Conservation (phyloP, 2,113 vertebrate genomes). For the Ptilonorhynchus violaceus region DNA sequence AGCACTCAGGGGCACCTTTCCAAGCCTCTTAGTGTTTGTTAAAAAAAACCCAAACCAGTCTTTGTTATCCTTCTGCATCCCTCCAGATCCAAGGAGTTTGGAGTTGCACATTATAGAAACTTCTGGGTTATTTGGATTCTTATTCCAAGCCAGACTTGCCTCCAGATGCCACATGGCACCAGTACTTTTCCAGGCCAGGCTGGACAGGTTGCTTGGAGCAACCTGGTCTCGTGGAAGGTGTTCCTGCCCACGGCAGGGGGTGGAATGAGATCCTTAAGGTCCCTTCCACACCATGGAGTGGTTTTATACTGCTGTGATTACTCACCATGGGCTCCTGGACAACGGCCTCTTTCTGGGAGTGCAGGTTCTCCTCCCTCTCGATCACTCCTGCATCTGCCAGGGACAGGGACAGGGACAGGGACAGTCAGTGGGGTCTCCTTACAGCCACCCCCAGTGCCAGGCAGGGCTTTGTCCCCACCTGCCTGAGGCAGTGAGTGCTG, state of each 20-base stretch:
- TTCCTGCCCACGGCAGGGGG: background rate
- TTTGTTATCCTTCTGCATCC: background rate
- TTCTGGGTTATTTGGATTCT: background rate
- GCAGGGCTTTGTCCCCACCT: background rate
- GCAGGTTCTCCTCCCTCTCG: constrained; percentile 16
- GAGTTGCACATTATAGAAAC: background rate
- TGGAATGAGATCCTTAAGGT: background rate
- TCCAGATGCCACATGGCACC: background rate
- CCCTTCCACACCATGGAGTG: rapidly evolving
- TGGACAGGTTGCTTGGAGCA: background rate
- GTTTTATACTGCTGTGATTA: background rate
- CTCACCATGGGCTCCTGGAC: constrained; percentile 44
- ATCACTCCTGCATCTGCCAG: constrained; percentile 67
- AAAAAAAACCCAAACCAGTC: background rate
- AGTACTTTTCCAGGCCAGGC: background rate
- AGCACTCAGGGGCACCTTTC: background rate
- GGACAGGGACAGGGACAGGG: background rate
- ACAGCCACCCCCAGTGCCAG: background rate
- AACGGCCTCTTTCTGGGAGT: background rate
- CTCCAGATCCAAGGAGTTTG: background rate
- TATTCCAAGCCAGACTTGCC: background rate
- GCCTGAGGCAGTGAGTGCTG: too few species aligned
- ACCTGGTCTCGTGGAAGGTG: rapidly evolving
- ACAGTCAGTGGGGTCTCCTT: background rate
- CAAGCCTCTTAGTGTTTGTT: background rate